These are phyloP conservation scores for Percina caprodes DNA, from an alignment of 2,113 vertebrate species.

Conservation along the genomic window DNA sequence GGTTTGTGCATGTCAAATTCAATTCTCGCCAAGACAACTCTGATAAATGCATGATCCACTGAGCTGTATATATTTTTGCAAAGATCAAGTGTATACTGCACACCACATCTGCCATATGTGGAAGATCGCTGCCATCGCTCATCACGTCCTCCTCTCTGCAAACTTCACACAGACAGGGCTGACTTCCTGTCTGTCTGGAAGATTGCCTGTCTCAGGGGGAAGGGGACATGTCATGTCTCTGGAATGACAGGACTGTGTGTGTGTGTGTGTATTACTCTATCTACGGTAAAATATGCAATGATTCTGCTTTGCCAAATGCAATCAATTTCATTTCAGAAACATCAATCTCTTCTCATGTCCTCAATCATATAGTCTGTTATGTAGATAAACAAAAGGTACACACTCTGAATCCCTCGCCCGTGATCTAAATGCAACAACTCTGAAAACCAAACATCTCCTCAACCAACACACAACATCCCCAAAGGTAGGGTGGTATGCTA, in stretches of 20 bases:
- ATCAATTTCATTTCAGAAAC: constrained; percentile 21
- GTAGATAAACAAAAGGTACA: constrained; percentile 34
- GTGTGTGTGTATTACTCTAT: not conserved
- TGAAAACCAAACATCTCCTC: constrained; percentile 57
- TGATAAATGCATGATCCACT: constrained; percentile 11
- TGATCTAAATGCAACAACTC: constrained; percentile 65
- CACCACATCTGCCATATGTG: constrained; percentile 53
- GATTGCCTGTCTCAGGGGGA: constrained; percentile 56
- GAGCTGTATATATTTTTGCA: constrained; percentile 40
- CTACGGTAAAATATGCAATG: constrained; percentile 21
- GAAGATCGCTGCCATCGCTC: constrained; percentile 62
- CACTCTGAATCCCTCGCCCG: constrained; percentile 4
- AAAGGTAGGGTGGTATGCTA: constrained; percentile 51
- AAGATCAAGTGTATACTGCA: constrained; percentile 51
- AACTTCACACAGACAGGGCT: constrained; percentile 54
- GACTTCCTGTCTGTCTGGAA: constrained; percentile 75
- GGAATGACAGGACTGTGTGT: constrained; percentile 53
- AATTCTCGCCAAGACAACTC: constrained; percentile 23
- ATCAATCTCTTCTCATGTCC: constrained; percentile 53
- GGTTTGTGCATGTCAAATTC: constrained; percentile 34
- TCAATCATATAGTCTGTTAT: constrained; percentile 45
- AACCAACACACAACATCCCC: constrained; percentile 51
- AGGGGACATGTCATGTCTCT: constrained; percentile 50
- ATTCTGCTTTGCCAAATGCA: constrained; percentile 25
- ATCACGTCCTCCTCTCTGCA: constrained; percentile 50